A percentile compares a stretch with the other conserved stretches of the same genome.
Evolutionary conservation across 2,113 vertebrate species (phyloP).

Genomic region (Phrynosoma blainvillii): DNA sequence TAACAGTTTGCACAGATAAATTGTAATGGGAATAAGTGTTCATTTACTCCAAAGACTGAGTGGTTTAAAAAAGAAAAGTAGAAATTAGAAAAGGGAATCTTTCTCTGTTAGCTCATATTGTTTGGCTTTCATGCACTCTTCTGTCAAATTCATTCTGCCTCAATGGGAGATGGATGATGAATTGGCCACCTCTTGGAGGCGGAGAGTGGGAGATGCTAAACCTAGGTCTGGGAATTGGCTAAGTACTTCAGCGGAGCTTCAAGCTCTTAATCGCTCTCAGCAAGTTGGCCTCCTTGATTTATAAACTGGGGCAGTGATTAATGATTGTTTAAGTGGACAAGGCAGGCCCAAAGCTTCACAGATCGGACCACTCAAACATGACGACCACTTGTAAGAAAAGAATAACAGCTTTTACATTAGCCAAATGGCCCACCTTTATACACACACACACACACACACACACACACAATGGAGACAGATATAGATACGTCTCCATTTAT

Average conservation of each 20-base stretch:
- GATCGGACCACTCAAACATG: slow-evolving; percentile 82
- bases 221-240: slow-evolving; percentile 92
- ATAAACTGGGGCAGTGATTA: slow-evolving; percentile 96
- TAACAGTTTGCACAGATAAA: slow-evolving; percentile 75
- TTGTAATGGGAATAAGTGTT: slow-evolving; percentile 68
- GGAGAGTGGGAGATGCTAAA: slow-evolving; percentile 82
- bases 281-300: slow-evolving; percentile 89
- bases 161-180: slow-evolving; percentile 91
- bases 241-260: slow-evolving; percentile 90
- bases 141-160: slow-evolving; percentile 85
- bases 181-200: slow-evolving; percentile 84
- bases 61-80: slow-evolving; percentile 34
- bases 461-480: no score
- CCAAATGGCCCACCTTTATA: background rate
- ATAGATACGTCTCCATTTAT: background rate
- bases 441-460: no score
- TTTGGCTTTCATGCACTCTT: slow-evolving; percentile 78
- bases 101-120: slow-evolving; percentile 72
- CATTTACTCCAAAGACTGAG: slow-evolving; percentile 73
- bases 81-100: slow-evolving; percentile 72
- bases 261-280: slow-evolving; percentile 87
- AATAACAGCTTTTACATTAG: slow-evolving; percentile 72
- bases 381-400: slow-evolving; percentile 79
- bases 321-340: slow-evolving; percentile 96
- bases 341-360: slow-evolving; percentile 84